A percentile compares a stretch with the other conserved stretches of the same genome.
Conservation (phyloP, 2,113 vertebrate species). For the Panthera uncia region DNA sequence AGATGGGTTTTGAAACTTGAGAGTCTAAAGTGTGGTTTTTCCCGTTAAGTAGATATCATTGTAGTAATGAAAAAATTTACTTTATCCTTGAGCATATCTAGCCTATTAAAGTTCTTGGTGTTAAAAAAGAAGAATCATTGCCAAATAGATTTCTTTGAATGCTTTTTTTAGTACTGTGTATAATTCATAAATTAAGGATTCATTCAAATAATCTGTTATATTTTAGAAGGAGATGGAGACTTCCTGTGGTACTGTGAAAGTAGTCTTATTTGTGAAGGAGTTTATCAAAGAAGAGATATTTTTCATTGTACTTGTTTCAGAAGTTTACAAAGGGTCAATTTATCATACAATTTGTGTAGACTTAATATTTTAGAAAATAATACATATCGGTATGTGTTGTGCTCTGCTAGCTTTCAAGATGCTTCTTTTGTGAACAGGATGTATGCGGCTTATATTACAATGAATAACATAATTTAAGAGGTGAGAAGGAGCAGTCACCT, state of each 20-base stretch:
- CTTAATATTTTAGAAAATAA: conserved; percentile 27
- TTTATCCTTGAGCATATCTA: conserved; percentile 12
- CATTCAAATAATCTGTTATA: background rate
- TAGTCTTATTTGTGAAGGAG: conserved; percentile 32
- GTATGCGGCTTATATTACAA: background rate
- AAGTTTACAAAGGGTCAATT: background rate
- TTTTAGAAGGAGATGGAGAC: background rate
- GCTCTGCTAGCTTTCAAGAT: background rate
- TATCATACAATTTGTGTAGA: background rate
- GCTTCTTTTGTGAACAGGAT: background rate
- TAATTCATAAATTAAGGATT: conserved; percentile 42
- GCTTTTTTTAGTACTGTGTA: background rate
- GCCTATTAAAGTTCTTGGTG: background rate
- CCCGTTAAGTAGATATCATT: background rate
- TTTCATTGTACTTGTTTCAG: conserved; percentile 10
- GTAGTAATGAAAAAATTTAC: background rate
- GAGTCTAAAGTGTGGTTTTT: conserved; percentile 31
- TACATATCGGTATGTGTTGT: background rate
- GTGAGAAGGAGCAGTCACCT: background rate
- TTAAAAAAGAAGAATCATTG: conserved; percentile 47
- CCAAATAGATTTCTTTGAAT: conserved; percentile 26
- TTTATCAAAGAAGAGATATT: conserved; percentile 13
- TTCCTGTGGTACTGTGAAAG: background rate
- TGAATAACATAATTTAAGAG: conserved; percentile 29
- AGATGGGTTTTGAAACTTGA: conserved; percentile 40